Evolutionary conservation across 2,888 invertebrate genomes (phyloP).

Genomic region (Formica aserva): DNA sequence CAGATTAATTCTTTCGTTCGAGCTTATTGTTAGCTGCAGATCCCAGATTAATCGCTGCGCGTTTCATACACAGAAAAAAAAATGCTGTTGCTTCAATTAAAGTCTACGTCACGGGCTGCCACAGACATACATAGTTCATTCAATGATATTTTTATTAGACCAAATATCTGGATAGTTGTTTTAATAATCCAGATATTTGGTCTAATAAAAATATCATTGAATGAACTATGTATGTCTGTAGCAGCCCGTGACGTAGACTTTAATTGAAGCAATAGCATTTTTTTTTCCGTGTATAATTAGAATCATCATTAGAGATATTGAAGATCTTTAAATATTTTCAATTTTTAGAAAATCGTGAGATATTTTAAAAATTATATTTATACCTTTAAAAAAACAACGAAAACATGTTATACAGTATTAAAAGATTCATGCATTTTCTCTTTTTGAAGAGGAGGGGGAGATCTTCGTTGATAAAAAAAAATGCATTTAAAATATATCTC

Average conservation of each 20-base stretch:
- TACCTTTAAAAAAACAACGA: background rate
- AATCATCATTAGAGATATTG: background rate
- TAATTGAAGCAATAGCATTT: too few species aligned
- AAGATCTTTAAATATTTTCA: background rate
- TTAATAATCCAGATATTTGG: too few species aligned
- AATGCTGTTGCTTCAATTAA: too few species aligned
- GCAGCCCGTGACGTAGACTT: too few species aligned
- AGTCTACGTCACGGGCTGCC: too few species aligned
- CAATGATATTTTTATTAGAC: too few species aligned
- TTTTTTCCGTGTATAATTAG: too few species aligned
- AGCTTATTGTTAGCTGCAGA: background rate
- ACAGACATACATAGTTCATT: too few species aligned
- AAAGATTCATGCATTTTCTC: background rate
- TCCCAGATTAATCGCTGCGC: background rate
- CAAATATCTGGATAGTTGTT: too few species aligned
- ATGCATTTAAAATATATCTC: background rate
- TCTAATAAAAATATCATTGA: too few species aligned
- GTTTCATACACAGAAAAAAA: background rate
- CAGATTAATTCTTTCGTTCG: background rate
- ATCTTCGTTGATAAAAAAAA: background rate
- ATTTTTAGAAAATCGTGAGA: background rate
- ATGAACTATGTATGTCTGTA: too few species aligned
- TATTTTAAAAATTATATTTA: background rate
- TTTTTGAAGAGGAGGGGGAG: background rate
- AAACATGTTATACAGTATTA: background rate